phyloP scores from a whole-genome alignment of 2,113 vertebrate genomes.

The Cyanistes caeruleus region DNA sequence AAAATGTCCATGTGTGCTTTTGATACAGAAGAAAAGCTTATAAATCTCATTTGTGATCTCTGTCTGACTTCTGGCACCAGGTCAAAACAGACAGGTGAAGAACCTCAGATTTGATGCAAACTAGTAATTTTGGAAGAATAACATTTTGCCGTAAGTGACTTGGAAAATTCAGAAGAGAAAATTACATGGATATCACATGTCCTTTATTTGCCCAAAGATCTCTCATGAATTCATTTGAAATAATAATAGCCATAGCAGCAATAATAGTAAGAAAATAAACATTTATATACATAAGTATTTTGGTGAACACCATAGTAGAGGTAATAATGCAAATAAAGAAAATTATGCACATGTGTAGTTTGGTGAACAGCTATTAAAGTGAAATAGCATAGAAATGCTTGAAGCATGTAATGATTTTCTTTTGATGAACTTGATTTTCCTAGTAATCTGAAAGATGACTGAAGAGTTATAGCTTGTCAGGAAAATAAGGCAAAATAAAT shows the following conservation, averaged over 20 bases:
- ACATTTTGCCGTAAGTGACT: neutral
- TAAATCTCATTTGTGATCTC: neutral
- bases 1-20: neutral
- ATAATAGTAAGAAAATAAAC: neutral
- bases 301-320: neutral
- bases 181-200: neutral
- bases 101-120: neutral
- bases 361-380: neutral
- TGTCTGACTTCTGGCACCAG: neutral
- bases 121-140: neutral
- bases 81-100: neutral
- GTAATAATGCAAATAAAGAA: neutral
- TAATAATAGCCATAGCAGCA: neutral
- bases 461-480: neutral
- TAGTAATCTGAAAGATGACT: neutral
- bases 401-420: neutral
- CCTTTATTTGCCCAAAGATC: neutral
- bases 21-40: neutral
- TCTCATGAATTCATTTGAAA: neutral
- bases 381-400: neutral
- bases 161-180: neutral
- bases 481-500: constrained; percentile 8
- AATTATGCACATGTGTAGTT: neutral
- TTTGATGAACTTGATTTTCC: neutral
- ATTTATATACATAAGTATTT: neutral